Percentiles rank a stretch among this genome's conserved stretches.
Conservation (phyloP, 2,888 invertebrate genomes). For the Heliconius ethilla region DNA sequence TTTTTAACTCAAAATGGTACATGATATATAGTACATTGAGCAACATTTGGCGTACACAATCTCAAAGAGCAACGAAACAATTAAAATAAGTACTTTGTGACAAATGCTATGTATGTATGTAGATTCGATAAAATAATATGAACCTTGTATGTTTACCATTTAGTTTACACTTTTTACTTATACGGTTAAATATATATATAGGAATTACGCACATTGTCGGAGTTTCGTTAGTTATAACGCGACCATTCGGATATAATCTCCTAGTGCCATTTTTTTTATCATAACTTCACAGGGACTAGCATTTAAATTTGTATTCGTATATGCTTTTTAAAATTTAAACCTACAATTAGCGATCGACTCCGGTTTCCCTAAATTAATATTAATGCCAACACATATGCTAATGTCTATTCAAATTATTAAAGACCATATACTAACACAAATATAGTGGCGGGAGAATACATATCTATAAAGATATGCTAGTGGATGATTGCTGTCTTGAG, state of each 20-base stretch:
- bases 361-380: slow-evolving; percentile 18
- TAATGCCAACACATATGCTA: slow-evolving; percentile 2
- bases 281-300: slow-evolving; percentile 8
- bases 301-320: background rate
- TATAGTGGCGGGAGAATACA: background rate
- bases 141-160: slow-evolving; percentile 35
- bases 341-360: background rate
- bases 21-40: slow-evolving; percentile 61
- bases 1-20: slow-evolving; percentile 52
- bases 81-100: slow-evolving; percentile 65
- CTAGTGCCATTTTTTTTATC: slow-evolving; percentile 21
- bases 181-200: slow-evolving; percentile 47
- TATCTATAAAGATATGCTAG: background rate
- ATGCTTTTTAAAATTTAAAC: slow-evolving; percentile 1
- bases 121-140: slow-evolving; percentile 41
- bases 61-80: slow-evolving; percentile 35
- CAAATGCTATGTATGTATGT: slow-evolving; percentile 44
- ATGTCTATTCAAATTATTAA: background rate
- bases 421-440: background rate
- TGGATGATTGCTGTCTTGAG: slow-evolving; percentile 3
- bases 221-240: slow-evolving; percentile 51
- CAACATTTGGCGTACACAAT: slow-evolving; percentile 67
- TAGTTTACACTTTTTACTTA: slow-evolving; percentile 33
- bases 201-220: slow-evolving; percentile 74
- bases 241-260: slow-evolving; percentile 52